Evolutionary conservation across 1,140 invertebrate species (phyloP), one percentile per base, ranked within the genome.

Genomic region (Cyclina sinensis): DNA sequence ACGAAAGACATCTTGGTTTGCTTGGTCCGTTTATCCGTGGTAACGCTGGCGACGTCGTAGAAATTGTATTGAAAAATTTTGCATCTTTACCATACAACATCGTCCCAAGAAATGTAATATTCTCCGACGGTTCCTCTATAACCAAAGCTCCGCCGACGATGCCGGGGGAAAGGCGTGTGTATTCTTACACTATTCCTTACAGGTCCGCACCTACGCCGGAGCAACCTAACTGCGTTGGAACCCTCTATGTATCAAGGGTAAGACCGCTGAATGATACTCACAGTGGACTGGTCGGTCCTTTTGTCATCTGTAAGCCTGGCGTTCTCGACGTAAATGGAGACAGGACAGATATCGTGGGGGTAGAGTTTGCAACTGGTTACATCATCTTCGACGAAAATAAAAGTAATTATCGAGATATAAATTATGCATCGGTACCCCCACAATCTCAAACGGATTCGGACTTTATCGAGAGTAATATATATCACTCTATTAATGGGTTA

Each of bases 181-280:
- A 94, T 76, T 86, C 70, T 3, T 94, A 93, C 93, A 3, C 74
- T 11, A 91, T 94, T 12, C 91, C 92, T 1, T 80, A 91, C 59
- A 54, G 79, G 16, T 76, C 92, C 0, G 94, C 93, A n/a, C 94
- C 94, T 0, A 92, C 89, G 12, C 59, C 59, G 0, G 90, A 89
- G 12, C 91, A 93, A 32, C 92, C 92, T 14, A 92, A 92, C 68
- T 94, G 94, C 70, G 91, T 92, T 0, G 62, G 93, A 0, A 92
- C 90, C 88, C 88, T 92, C 14, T 94, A 94, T 86, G 92, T 91
- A 88, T 94, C 94, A 46, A 88, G 90, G 3, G 91, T 93, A 0
- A 90, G 92, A 82, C 89, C 90, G 0, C 78, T 90, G 3, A 90
- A 74, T 43, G 94, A 94, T 68, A 90, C 90, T 5, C 88, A 91